Base-by-base conservation (phyloP, 37 sponge, comb jelly and placozoan species). In the Petrosia ficiformis region DNA sequence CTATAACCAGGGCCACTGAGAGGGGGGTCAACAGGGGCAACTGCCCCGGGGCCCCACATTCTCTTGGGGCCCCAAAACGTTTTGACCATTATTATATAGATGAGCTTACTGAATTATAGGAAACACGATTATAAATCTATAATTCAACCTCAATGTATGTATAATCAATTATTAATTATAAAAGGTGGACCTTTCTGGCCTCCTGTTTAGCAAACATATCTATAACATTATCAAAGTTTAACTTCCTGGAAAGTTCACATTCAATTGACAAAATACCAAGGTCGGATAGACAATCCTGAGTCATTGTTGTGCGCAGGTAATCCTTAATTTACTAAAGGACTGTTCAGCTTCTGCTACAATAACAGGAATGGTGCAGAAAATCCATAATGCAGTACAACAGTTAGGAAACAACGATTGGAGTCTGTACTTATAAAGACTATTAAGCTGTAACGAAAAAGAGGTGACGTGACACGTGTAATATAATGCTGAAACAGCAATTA, bases 291-390 rank as follows among this genome's bases (percentile, higher is more conserved):
- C 70, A 21, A 21, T 40, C 36, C 6, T 69, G 36, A 16, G 40
- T 40, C 70, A 69, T 69, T 4, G 70, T 69, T 35, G 70, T 38
- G 5, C 70, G 70, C 4, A 36, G 70, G 42, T 69, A 69, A 38
- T 69, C 36, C 70, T 69, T 69, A 69, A 39, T 40, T 40, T 39
- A 1, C 70, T 69, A 35, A 69, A 69, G 14, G 70, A 69, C 8
- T 38, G 42, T 69, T 69, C 70, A 22, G 36, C 70, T 38, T 69
- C 25, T 11, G 70, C 70, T 36, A 69, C 70, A 8, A 38, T 69
- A 11, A 69, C 70, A 5, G 70, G 40, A 11, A 69, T 28, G 4
- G 70, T 69, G 70, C 70, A 69, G 6, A 40, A 69, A 35, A 69
- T 69, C 16, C 70, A 38, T 2, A 69, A 38, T 28, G 70, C 68